Evolutionary conservation across 1,140 invertebrate species (phyloP).

Genomic region (Plectus sambesii): DNA sequence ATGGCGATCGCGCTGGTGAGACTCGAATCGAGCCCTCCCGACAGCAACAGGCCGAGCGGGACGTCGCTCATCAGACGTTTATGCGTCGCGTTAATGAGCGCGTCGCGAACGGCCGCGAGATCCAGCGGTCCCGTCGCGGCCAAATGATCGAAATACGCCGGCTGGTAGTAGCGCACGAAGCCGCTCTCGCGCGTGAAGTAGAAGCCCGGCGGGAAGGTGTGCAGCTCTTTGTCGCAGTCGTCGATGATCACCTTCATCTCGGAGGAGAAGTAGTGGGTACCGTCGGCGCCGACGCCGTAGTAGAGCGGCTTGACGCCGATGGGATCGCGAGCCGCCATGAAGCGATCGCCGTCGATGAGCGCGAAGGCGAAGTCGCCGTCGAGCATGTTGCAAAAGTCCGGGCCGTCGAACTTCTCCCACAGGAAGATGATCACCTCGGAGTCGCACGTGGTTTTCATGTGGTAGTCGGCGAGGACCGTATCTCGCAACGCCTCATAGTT

Average conservation of each 20-base stretch:
- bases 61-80: slow-evolving; percentile 45
- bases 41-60: slow-evolving; percentile 40
- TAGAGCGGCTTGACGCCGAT: slow-evolving; percentile 42
- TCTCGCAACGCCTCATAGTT: slow-evolving; percentile 31
- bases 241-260: slow-evolving; percentile 43
- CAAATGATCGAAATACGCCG: slow-evolving; percentile 32
- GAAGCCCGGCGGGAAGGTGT: slow-evolving; percentile 40
- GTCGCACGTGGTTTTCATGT: slow-evolving; percentile 31
- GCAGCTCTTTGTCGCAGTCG: slow-evolving; percentile 25
- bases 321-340: slow-evolving; percentile 41
- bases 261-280: slow-evolving; percentile 36
- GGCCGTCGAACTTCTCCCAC: slow-evolving; percentile 31
- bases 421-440: slow-evolving; percentile 38
- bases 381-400: slow-evolving; percentile 31
- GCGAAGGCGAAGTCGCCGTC: slow-evolving; percentile 44
- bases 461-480: slow-evolving; percentile 22
- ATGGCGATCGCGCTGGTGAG: slow-evolving; percentile 39
- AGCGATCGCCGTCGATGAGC: slow-evolving; percentile 37
- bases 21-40: slow-evolving; percentile 43
- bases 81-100: slow-evolving; percentile 32
- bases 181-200: slow-evolving; percentile 35
- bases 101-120: slow-evolving; percentile 25
- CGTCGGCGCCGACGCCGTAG: slow-evolving; percentile 36
- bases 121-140: slow-evolving; percentile 19
- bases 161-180: slow-evolving; percentile 43